phyloP scores from a whole-genome alignment of 2,797 vertebrate genomes.

The Microtus obscurus region DNA sequence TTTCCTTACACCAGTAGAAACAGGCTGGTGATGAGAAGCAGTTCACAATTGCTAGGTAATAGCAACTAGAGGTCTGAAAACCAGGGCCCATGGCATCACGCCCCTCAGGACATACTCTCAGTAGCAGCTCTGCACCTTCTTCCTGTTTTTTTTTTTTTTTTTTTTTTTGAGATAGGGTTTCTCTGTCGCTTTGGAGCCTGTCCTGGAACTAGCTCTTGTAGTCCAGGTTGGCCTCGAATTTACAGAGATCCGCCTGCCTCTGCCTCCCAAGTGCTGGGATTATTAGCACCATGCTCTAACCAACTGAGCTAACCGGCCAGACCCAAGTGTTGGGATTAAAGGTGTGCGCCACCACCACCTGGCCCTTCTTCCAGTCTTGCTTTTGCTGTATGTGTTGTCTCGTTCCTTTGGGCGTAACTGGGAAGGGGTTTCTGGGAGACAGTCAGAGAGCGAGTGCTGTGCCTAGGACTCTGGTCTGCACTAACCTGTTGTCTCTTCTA shows the following conservation, averaged over 20 bases:
- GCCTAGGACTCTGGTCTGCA: neutral
- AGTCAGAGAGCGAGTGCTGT: neutral
- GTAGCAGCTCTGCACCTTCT: neutral
- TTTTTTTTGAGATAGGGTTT: too few species aligned
- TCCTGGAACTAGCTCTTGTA: too few species aligned
- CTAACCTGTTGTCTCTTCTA: slow-evolving; percentile 21
- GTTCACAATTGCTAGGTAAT: neutral
- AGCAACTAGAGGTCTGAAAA: neutral
- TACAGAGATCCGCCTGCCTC: too few species aligned
- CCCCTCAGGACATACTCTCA: neutral
- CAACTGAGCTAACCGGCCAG: too few species aligned
- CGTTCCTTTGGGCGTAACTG: neutral
- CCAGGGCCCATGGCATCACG: neutral
- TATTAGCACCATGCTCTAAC: too few species aligned
- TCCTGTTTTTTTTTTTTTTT: neutral
- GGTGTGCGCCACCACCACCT: too few species aligned
- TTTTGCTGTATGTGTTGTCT: slow-evolving; percentile 7
- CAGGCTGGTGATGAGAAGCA: neutral
- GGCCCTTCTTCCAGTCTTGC: neutral
- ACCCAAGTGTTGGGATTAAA: too few species aligned
- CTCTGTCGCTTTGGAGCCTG: too few species aligned
- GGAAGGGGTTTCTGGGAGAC: slow-evolving; percentile 11
- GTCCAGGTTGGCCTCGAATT: too few species aligned
- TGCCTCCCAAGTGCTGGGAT: too few species aligned
- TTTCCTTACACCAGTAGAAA: neutral